Evolutionary conservation across 1,140 invertebrate genomes (phyloP).

Genomic region (Ceratina calcarata): DNA sequence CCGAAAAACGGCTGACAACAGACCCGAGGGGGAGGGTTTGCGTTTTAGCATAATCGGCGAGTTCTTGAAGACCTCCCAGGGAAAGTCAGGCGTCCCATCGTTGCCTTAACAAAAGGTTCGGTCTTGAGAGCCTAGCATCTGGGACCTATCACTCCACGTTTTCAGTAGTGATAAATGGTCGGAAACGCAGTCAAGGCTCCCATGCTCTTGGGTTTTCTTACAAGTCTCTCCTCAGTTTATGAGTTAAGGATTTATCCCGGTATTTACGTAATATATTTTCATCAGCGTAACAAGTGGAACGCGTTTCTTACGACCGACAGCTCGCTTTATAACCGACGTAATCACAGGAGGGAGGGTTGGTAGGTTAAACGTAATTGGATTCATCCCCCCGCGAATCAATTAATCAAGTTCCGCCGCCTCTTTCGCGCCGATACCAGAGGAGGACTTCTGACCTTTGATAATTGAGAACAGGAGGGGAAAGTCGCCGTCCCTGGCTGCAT

Average conservation of each 20-base stretch:
- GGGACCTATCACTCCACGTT: no score
- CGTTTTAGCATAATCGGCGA: no score
- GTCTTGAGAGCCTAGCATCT: no score
- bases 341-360: neutral
- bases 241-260: neutral
- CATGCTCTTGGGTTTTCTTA: no score
- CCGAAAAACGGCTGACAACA: no score
- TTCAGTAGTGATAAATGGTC: no score
- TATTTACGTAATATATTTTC: neutral
- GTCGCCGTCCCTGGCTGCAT: constrained; percentile 7
- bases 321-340: neutral
- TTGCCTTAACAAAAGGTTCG: no score
- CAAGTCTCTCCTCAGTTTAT: no score
- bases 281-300: neutral
- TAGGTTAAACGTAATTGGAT: neutral
- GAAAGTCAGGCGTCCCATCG: no score
- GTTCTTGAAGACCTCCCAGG: no score
- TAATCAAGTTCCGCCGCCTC: constrained; percentile 7
- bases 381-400: constrained; percentile 13
- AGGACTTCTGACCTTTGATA: constrained; percentile 39
- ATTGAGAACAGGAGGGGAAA: constrained; percentile 21
- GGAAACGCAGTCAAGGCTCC: no score
- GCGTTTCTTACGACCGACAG: neutral
- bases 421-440: constrained; percentile 2
- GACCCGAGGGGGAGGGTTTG: no score